Conservation (phyloP, 92 coral and sea anemone species). For the Hydrozoanthus gracilis region DNA sequence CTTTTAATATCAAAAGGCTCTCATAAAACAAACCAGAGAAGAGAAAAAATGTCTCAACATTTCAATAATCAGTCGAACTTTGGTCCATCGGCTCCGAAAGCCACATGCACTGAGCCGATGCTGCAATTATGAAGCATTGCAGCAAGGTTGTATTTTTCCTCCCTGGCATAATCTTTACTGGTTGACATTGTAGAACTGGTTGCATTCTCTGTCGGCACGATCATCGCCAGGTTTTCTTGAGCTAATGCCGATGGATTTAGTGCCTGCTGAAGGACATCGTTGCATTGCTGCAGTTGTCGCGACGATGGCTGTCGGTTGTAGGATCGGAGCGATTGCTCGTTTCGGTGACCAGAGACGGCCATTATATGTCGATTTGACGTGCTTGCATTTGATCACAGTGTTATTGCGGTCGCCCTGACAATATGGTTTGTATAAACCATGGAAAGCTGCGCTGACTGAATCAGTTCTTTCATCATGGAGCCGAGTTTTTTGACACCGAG, state of each 20-base stretch:
- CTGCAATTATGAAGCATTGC: not conserved
- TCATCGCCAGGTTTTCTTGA: not conserved
- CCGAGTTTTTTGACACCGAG: constrained; percentile 52
- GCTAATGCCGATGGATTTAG: not conserved
- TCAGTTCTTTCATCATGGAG: constrained; percentile 57
- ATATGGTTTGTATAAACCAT: constrained; percentile 53
- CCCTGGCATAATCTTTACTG: constrained; percentile 11
- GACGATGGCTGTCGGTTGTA: not conserved
- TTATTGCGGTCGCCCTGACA: constrained; percentile 56
- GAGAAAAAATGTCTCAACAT: not conserved
- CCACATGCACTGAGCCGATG: constrained; percentile 32
- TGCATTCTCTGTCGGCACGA: constrained; percentile 22
- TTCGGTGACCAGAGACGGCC: constrained; percentile 61
- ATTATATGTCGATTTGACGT: constrained; percentile 55
- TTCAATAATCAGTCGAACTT: not conserved
- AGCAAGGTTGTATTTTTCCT: constrained; percentile 21
- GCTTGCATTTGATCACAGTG: constrained; percentile 60
- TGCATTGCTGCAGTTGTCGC: not conserved
- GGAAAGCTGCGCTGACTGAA: constrained; percentile 36
- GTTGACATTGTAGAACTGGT: not conserved
- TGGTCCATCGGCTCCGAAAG: constrained; percentile 21
- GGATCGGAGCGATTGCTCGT: not conserved
- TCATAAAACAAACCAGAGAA: constrained; percentile 13
- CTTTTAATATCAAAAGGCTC: not conserved
- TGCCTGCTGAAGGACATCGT: not conserved